These are phyloP conservation scores for Bemisia tabaci DNA, from an alignment of 1,140 invertebrate species.

Conservation along the genomic window DNA sequence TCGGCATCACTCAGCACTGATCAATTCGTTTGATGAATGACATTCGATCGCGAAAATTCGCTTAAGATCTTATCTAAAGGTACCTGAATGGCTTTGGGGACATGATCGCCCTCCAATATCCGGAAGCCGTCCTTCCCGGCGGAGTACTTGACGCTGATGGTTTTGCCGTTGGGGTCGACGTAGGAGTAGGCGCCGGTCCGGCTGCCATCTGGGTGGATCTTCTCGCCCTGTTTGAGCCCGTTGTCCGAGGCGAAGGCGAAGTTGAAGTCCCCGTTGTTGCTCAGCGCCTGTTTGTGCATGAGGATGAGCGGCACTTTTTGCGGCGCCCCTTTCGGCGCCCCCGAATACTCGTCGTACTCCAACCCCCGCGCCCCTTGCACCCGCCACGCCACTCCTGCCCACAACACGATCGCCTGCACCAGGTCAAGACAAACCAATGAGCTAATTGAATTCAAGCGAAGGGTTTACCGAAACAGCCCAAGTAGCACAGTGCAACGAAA, in stretches of 20 bases:
- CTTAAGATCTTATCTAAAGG: no score
- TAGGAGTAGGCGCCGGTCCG: slow-evolving; percentile 48
- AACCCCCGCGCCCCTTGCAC: no score
- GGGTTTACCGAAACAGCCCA: no score
- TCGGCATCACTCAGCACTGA: no score
- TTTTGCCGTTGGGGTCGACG: slow-evolving; percentile 41
- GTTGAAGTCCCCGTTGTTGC: slow-evolving; percentile 42
- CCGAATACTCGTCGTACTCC: no score
- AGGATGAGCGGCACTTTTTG: slow-evolving; percentile 26
- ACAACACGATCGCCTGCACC: no score
- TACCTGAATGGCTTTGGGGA: slow-evolving; percentile 18
- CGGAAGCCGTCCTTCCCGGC: slow-evolving; percentile 35
- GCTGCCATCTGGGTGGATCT: slow-evolving; percentile 45
- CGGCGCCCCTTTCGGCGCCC: neutral
- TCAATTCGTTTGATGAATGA: no score
- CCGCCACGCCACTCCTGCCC: no score
- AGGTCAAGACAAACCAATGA: no score
- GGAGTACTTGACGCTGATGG: slow-evolving; percentile 37
- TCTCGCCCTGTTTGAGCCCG: slow-evolving; percentile 45
- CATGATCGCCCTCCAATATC: slow-evolving; percentile 29
- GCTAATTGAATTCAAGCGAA: no score
- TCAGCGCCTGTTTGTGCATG: slow-evolving; percentile 30
- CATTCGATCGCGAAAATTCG: no score
- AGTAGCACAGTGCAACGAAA: no score
- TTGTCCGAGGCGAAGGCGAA: slow-evolving; percentile 50